phyloP scores from a whole-genome alignment of 2,113 vertebrate genomes.

The Leiothrix lutea region DNA sequence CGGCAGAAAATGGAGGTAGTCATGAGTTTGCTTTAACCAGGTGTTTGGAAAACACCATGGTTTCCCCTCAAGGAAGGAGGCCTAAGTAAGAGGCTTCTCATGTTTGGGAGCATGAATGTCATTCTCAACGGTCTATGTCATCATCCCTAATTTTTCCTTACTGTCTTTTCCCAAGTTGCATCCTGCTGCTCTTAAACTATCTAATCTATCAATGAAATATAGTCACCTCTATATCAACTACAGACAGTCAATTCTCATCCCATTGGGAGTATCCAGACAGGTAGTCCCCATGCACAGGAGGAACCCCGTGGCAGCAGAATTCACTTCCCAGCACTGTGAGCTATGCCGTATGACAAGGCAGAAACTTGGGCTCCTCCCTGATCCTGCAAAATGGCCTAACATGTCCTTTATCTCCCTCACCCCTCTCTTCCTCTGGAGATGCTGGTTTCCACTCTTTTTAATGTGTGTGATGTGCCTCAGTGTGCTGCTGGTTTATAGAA shows the following conservation, averaged over 20 bases:
- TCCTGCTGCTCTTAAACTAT: not conserved
- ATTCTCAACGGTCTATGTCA: not conserved
- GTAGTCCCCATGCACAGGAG: rapidly evolving
- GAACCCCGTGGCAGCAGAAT: not conserved
- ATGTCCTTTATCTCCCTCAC: not conserved
- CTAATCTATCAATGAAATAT: not conserved
- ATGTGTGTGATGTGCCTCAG: not conserved
- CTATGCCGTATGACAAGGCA: not conserved
- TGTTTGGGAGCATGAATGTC: not conserved
- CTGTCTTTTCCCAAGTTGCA: not conserved
- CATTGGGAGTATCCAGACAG: not conserved
- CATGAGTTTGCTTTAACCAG: not conserved
- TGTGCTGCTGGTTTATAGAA: not conserved
- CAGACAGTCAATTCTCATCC: not conserved
- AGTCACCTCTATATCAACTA: not conserved
- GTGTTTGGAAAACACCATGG: not conserved
- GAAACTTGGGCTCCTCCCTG: not conserved
- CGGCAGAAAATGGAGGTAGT: not conserved
- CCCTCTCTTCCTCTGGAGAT: not conserved
- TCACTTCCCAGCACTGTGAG: not conserved
- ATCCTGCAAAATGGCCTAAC: not conserved
- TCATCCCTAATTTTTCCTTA: not conserved
- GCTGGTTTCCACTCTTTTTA: not conserved
- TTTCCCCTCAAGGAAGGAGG: not conserved
- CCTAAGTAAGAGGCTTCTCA: not conserved